Conservation (phyloP, 2,797 vertebrate genomes). For the Centroberyx gerrardi region DNA sequence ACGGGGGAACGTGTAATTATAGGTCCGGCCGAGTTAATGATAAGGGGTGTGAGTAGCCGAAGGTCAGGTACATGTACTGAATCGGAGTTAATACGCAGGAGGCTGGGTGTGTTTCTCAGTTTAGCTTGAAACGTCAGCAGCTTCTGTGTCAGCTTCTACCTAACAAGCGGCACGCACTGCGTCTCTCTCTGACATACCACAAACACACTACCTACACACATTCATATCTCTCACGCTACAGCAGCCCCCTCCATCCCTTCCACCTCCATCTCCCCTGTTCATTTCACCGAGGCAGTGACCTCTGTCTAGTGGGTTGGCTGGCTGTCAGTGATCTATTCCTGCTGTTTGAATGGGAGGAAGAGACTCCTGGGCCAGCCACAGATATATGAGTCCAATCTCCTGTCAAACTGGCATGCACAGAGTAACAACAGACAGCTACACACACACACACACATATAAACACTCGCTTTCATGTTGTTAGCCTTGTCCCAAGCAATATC, state of each 20-base stretch:
- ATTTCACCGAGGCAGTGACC: conserved; percentile 74
- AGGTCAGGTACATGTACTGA: conserved; percentile 70
- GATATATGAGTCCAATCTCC: conserved; percentile 64
- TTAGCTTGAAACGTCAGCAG: conserved; percentile 64
- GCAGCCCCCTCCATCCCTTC: conserved; percentile 8
- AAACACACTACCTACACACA: conserved; percentile 34
- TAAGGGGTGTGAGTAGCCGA: conserved; percentile 57
- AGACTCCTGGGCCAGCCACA: conserved; percentile 66
- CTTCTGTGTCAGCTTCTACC: conserved; percentile 52
- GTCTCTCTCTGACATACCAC: conserved; percentile 50
- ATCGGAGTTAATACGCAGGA: conserved; percentile 36
- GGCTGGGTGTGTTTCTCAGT: conserved; percentile 29
- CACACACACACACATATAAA: conserved; percentile 23
- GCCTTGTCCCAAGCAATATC: conserved; percentile 60
- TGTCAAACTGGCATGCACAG: conserved; percentile 60
- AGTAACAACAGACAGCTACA: conserved; percentile 59
- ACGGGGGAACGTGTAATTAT: conserved; percentile 59
- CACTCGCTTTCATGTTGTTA: conserved; percentile 28
- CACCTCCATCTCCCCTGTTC: conserved; percentile 49
- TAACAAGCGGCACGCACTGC: conserved; percentile 15
- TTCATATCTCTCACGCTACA: conserved; percentile 44
- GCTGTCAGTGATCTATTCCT: conserved; percentile 80
- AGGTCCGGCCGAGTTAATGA: conserved; percentile 64
- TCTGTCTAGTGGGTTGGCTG: conserved; percentile 79
- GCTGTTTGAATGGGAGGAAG: conserved; percentile 73